Base-by-base conservation (phyloP, 64 coral and sea anemone genomes). In the Montipora cactus region DNA sequence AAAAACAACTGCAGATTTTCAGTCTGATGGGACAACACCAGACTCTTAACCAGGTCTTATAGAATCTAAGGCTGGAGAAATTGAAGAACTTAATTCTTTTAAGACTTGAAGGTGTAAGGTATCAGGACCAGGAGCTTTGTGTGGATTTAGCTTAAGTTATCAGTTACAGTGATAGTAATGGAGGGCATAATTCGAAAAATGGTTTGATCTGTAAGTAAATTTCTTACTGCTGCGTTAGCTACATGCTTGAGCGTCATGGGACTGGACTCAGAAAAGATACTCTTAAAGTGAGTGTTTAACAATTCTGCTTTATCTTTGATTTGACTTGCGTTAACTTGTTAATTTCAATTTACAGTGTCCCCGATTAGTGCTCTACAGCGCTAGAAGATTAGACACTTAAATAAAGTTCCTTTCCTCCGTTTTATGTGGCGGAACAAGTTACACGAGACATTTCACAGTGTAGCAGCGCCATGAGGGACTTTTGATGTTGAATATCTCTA, bases 161-260 rank as follows among this genome's bases (percentile, higher is more conserved):
- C 28, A 18, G 4, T 69, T n/a, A 89, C 49, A 55, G 70, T 89
- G 87, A 89, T 77, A 48, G 48, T 61, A 89, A 89, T 89, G 16
- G 69, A 19, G 49, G 69, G 69, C 87, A 89, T 77, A 49, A 62
- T 62, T 68, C 8, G 82, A 8, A 3, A 44, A 37, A 37, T 62
- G 61, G 44, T 22, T 47, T 86, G 16, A 62, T 44, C 61, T 61
- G 58, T 19, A 8, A 68, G 22, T 66, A 62, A 44, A 28, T 86
- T 55, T 16, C 61, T 86, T 66, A 68, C 45, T 86, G 61, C 58
- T 67, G 82, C 59, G 51, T 86, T 48, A 28, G 82, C 82, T 62
- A 86, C 61, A 68, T 69, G 82, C 61, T 47, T 86, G 61, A 67
- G 82, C n/a, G 21, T 86, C 82, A 86, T 69, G n/a, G 82, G 61